A percentile compares a stretch with the other conserved stretches of the same genome.
Evolutionary conservation across 2,797 vertebrate genomes (phyloP).

Genomic region (Heliangelus exortis): DNA sequence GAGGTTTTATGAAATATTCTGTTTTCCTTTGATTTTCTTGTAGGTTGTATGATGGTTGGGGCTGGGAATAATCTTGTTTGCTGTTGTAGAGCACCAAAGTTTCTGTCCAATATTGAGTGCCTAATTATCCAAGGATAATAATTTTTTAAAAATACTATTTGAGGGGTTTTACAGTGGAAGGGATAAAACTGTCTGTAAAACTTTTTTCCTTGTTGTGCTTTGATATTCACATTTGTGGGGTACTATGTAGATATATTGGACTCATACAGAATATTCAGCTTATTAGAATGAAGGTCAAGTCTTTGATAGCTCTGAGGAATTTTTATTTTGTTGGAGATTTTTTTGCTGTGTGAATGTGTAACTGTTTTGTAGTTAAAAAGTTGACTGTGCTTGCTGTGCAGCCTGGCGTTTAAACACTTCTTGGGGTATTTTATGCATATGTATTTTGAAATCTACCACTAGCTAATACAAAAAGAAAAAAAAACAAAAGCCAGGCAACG

Average conservation of each 20-base stretch:
- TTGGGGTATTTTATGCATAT: neutral
- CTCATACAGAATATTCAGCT: neutral
- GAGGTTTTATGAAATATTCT: neutral
- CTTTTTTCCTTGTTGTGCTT: neutral
- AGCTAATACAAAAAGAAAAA: constrained; percentile 16
- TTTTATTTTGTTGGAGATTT: neutral
- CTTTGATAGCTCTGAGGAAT: neutral
- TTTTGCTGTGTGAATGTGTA: neutral
- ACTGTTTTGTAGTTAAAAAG: neutral
- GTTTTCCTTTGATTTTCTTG: neutral
- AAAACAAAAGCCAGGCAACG: neutral
- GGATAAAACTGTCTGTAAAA: neutral
- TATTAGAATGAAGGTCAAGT: neutral
- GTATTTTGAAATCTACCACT: neutral
- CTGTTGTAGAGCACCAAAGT: neutral
- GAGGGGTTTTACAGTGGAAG: neutral
- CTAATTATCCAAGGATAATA: neutral
- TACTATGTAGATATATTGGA: neutral
- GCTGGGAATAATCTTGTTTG: neutral
- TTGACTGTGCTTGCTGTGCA: neutral
- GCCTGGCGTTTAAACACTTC: neutral
- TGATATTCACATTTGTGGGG: neutral
- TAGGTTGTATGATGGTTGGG: neutral
- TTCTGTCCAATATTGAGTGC: neutral
- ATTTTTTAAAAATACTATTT: neutral